Evolutionary conservation across 1,140 invertebrate genomes (phyloP), one percentile per base, ranked within the genome.

Genomic region (Anastrepha ludens): DNA sequence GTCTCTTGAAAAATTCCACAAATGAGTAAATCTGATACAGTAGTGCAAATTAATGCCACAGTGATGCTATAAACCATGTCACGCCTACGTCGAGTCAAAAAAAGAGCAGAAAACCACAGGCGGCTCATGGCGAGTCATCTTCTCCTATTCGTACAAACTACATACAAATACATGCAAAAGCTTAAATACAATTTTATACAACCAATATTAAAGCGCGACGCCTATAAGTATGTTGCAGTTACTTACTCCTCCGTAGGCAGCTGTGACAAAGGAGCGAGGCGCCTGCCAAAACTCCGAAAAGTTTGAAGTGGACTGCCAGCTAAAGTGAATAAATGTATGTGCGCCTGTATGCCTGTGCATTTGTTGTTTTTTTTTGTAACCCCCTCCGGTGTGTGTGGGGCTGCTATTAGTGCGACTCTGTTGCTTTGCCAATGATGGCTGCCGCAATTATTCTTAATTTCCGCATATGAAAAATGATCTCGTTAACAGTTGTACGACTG

Each of bases 361-460:
- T 29, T 29, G 29, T 29, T 29, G 0, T 29, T 29, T 29, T 29
- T 29, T 29, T 29, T 29, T 29, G 29, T 29, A 29, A 29, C 29
- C 29, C 29, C 29, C 29, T 29, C 29, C 29, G 29, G 60, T 62
- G 13, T 62, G 13, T 62, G n/a, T 62, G n/a, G 0, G 15, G 13
- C n/a, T 62, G 60, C 60, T 17, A 17, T 15, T 62, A n/a, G n/a
- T 55, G 5, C 17, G 17, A 6, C 3, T 7, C 17, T 50, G 74
- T 81, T 81, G 74, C 15, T 9, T 50, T 81, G 74, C 47, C 74
- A 81, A 81, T 81, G 74, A 20, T 81, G 55, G 85, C 58, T 59
- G 55, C 85, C 59, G 50, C 85, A 60, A 86, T 86, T 86, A 86
- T 86, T 86, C 85, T 86, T 86, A 86, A 86, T 86, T 86, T 86